Percentiles rank a stretch among this genome's conserved stretches.
Evolutionary conservation across 2,888 invertebrate species (phyloP).

Genomic region (Mesoligia furuncula): DNA sequence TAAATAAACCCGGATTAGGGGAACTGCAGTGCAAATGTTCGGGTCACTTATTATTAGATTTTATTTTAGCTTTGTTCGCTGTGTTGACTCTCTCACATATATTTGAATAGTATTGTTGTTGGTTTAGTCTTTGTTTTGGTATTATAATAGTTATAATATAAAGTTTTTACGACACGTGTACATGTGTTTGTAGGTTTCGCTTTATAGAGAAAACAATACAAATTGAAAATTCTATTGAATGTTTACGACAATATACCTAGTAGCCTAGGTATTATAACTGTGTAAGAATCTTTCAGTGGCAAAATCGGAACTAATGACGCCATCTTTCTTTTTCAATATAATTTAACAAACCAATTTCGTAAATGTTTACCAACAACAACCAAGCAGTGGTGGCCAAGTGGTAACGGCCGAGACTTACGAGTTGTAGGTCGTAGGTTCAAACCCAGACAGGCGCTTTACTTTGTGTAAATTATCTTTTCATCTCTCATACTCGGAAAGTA

Average conservation of each 20-base stretch:
- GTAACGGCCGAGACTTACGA: too few species aligned
- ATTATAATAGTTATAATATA: neutral
- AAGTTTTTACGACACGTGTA: neutral
- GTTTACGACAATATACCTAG: neutral
- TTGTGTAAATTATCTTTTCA: too few species aligned
- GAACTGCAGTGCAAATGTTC: slow-evolving; percentile 25
- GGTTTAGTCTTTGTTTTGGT: neutral
- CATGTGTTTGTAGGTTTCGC: neutral
- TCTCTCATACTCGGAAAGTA: too few species aligned
- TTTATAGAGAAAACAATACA: neutral
- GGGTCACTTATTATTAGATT: slow-evolving; percentile 13
- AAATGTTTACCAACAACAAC: neutral
- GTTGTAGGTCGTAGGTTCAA: too few species aligned
- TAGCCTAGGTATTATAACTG: too few species aligned
- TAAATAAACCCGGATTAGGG: slow-evolving; percentile 17
- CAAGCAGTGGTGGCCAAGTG: too few species aligned
- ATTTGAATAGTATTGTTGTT: slow-evolving; percentile 10
- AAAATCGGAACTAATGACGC: neutral
- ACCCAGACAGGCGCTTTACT: too few species aligned
- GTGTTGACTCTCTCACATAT: neutral
- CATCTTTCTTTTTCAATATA: neutral
- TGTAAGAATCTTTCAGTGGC: too few species aligned
- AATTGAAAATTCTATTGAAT: neutral
- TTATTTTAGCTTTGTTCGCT: neutral
- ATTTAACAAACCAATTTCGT: neutral